phyloP scores from a whole-genome alignment of 2,113 vertebrate species.

The human (Homo sapiens) region DNA sequence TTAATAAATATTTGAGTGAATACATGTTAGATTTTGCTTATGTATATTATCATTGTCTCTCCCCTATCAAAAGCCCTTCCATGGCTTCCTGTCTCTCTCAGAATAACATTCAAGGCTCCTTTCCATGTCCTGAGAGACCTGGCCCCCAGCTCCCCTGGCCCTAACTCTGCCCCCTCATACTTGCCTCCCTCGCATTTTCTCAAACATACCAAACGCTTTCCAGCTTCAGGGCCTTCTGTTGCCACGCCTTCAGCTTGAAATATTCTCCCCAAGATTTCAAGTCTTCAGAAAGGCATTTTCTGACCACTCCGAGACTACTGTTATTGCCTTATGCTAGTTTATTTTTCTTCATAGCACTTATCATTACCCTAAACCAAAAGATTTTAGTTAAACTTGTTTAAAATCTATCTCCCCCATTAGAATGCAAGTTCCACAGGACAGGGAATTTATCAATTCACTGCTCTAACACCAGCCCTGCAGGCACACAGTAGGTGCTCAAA shows the following conservation, averaged over 20 bases:
- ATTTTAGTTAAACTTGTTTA: slow-evolving; percentile 6
- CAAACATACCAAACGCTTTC: background rate
- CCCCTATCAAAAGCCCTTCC: background rate
- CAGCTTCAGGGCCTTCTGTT: background rate
- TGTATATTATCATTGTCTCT: background rate
- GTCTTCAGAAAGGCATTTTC: background rate
- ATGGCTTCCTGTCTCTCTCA: background rate
- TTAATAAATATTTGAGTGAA: background rate
- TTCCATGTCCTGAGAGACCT: background rate
- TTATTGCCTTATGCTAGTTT: background rate
- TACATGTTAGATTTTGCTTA: background rate
- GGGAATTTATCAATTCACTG: background rate
- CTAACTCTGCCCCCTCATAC: background rate
- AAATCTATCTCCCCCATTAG: background rate
- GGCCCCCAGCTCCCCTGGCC: background rate
- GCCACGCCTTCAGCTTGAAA: background rate
- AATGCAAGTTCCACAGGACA: background rate
- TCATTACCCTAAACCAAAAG: background rate
- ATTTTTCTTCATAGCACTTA: background rate
- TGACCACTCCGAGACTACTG: background rate
- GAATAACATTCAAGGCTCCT: background rate
- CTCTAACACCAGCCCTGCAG: background rate
- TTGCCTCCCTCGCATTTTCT: background rate
- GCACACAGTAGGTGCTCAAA: background rate
- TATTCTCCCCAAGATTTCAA: background rate